phyloP scores from a whole-genome alignment of 2,888 invertebrate genomes.

The Himalopsyche kuldschensis region DNA sequence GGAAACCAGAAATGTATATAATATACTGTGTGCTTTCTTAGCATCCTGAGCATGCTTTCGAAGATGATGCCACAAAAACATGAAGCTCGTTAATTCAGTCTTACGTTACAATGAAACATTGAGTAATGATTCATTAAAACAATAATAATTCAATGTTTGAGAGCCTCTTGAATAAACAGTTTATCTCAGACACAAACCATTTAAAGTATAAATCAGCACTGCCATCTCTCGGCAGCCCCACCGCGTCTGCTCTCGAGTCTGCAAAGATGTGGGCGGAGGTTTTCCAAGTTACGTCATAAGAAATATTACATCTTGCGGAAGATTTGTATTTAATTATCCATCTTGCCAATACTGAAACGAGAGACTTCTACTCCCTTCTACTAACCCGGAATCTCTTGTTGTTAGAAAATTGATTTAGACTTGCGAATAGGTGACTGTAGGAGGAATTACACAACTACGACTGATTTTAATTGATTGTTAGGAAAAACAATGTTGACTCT shows the following conservation, averaged over 20 bases:
- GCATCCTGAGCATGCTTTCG: neutral
- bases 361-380: neutral
- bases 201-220: slow-evolving; percentile 20
- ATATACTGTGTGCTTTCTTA: no score
- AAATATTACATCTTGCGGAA: neutral
- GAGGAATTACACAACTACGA: neutral
- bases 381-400: neutral
- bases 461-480: neutral
- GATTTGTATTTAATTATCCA: neutral
- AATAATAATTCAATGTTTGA: neutral
- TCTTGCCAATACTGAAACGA: neutral
- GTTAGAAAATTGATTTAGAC: neutral
- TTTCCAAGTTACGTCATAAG: slow-evolving; percentile 1
- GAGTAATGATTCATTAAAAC: neutral
- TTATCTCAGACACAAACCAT: slow-evolving; percentile 22
- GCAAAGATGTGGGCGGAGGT: neutral
- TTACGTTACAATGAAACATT: neutral
- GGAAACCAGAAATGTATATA: no score
- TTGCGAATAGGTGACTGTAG: neutral
- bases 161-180: neutral
- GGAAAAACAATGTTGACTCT: neutral
- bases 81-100: neutral
- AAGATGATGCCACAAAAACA: neutral
- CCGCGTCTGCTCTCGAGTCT: neutral
- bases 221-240: slow-evolving; percentile 2